A percentile compares a stretch with the other conserved stretches of the same genome.
These are phyloP conservation scores for Diaperis boleti DNA, from an alignment of 2,888 invertebrate species.

Conservation along the genomic window DNA sequence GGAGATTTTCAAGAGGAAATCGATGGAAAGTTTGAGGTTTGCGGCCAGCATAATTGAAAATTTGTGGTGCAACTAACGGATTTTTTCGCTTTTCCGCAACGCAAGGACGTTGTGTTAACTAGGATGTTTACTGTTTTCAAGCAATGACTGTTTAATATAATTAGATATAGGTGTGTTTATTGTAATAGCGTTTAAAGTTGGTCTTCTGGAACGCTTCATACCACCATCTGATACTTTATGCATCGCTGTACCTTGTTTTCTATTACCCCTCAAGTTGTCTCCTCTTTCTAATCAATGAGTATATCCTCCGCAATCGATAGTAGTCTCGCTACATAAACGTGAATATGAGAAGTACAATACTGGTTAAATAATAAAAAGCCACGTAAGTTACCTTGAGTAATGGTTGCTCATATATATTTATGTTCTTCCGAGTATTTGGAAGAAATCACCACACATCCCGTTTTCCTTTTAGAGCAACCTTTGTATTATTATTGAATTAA, in stretches of 20 bases:
- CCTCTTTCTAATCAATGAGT: conserved; percentile 3
- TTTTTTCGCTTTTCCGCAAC: neutral
- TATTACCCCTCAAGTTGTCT: neutral
- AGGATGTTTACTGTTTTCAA: conserved; percentile 16
- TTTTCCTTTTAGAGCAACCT: neutral
- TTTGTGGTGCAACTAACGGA: neutral
- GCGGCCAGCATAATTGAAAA: neutral
- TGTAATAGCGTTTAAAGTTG: conserved; percentile 34
- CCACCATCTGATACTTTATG: neutral
- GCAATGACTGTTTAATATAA: conserved; percentile 37
- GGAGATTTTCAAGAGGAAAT: conserved; percentile 23
- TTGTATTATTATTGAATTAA: too few relatives aligned
- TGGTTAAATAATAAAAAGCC: conserved; percentile 21
- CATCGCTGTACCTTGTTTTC: neutral
- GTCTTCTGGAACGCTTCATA: conserved; percentile 32
- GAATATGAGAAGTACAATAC: neutral
- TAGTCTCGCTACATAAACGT: too few relatives aligned
- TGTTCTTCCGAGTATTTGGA: conserved; percentile 19
- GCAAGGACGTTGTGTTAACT: conserved; percentile 38
- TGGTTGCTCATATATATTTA: conserved; percentile 21
- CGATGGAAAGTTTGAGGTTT: conserved; percentile 15
- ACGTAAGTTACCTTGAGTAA: conserved; percentile 24
- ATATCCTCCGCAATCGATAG: conserved; percentile 1
- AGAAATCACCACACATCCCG: conserved; percentile 1
- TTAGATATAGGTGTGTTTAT: conserved; percentile 39